A percentile compares a stretch with the other conserved stretches of the same genome.
Evolutionary conservation across 1,140 invertebrate species (phyloP).

Genomic region (Leptinotarsa defecta): DNA sequence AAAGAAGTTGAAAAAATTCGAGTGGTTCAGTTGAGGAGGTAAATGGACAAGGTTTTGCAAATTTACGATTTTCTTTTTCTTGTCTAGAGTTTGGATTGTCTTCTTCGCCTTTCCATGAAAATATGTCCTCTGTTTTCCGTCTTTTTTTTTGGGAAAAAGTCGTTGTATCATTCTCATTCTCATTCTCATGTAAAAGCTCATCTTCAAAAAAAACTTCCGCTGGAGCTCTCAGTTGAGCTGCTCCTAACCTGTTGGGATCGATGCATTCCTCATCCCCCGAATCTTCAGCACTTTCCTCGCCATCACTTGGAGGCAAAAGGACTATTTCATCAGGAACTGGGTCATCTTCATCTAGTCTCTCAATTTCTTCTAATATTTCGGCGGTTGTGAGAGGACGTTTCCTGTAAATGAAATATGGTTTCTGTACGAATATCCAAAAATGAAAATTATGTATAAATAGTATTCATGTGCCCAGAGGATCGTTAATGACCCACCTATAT

Average conservation of each 20-base stretch:
- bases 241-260: background rate
- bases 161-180: background rate
- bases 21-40: background rate
- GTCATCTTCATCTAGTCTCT: background rate
- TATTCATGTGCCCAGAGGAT: background rate
- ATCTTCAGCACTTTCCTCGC: background rate
- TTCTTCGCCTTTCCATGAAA: background rate
- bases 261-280: constrained; percentile 2
- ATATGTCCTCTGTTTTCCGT: background rate
- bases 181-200: background rate
- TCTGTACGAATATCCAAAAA: constrained; percentile 1
- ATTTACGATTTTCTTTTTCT: background rate
- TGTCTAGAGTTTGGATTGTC: background rate
- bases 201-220: constrained; percentile 1
- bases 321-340: constrained; percentile 3
- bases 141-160: no score
- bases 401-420: background rate
- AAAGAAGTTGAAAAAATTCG: background rate
- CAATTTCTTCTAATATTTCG: constrained; percentile 1
- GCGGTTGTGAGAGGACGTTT: background rate
- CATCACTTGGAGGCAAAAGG: background rate
- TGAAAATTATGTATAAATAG: constrained; percentile 1
- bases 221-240: background rate
- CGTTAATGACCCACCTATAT: background rate
- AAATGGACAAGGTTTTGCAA: background rate